Evolutionary conservation across 2,113 vertebrate genomes (phyloP).

Genomic region (Eretmochelys imbricata): DNA sequence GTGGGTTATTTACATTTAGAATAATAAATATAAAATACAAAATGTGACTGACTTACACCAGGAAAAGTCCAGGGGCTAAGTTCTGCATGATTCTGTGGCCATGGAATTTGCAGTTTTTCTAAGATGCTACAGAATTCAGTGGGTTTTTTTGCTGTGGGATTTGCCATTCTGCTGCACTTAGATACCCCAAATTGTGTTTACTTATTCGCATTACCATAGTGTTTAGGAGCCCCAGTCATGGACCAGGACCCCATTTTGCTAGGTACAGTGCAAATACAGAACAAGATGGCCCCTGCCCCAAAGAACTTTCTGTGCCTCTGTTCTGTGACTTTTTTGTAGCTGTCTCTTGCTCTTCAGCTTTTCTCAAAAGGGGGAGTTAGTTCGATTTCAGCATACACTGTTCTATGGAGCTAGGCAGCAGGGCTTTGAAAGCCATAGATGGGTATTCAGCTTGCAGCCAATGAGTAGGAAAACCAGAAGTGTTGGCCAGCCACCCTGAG

Average conservation of each 20-base stretch:
- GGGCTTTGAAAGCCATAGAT: neutral
- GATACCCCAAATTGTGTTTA: neutral
- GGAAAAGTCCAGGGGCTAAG: neutral
- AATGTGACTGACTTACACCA: neutral
- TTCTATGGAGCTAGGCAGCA: neutral
- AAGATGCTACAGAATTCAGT: neutral
- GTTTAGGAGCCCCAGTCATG: neutral
- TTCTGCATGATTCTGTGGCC: neutral
- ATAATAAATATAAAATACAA: neutral
- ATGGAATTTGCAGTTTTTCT: neutral
- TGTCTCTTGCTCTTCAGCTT: neutral
- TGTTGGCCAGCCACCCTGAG: neutral
- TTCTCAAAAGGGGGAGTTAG: neutral
- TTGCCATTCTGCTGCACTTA: neutral
- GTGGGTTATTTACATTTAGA: neutral
- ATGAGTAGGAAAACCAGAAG: neutral
- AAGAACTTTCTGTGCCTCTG: neutral
- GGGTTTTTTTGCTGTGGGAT: neutral
- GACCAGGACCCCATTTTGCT: neutral
- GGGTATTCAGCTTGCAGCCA: neutral
- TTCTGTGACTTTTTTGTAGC: neutral
- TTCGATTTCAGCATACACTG: neutral
- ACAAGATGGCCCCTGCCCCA: neutral
- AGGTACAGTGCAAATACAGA: neutral
- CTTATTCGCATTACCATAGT: neutral